These are phyloP conservation scores for Mycetomoellerius zeteki DNA, from an alignment of 1,140 invertebrate genomes.

Conservation along the genomic window DNA sequence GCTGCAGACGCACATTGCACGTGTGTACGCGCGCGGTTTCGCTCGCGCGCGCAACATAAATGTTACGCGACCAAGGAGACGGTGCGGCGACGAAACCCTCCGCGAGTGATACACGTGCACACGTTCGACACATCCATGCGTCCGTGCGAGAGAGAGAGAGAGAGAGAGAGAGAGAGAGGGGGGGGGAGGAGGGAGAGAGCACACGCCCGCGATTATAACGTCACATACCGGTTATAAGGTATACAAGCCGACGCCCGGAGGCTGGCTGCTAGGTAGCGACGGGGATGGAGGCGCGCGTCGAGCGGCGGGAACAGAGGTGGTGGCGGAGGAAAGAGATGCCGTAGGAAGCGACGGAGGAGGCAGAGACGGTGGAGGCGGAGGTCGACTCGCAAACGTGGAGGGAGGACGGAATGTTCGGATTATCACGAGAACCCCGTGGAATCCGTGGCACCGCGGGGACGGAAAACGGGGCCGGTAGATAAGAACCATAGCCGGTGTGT, in stretches of 20 bases:
- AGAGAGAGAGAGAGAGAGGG: constrained; percentile 28
- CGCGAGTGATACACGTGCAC: constrained; percentile 41
- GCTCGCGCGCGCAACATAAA: constrained; percentile 16
- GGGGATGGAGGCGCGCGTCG: constrained; percentile 54
- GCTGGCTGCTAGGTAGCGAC: constrained; percentile 61
- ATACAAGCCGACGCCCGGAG: constrained; percentile 77
- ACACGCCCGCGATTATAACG: constrained; percentile 81
- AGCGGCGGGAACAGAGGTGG: neutral
- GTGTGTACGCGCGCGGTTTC: constrained; percentile 33
- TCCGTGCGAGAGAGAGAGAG: neutral
- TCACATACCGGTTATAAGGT: constrained; percentile 82
- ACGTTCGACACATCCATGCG: constrained; percentile 51
- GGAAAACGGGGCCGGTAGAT: constrained; percentile 81
- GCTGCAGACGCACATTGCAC: neutral
- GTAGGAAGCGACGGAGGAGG: constrained; percentile 37
- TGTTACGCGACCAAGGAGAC: constrained; percentile 20
- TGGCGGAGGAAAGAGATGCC: constrained; percentile 50
- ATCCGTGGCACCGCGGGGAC: constrained; percentile 75
- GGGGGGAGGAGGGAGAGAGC: constrained; percentile 37
- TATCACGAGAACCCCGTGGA: constrained; percentile 80
- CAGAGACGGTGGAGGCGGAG: constrained; percentile 28
- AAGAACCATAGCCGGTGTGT: constrained; percentile 84
- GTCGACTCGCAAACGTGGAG: constrained; percentile 75
- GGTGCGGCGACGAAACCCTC: neutral
- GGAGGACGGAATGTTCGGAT: constrained; percentile 83